Evolutionary conservation across 2,113 vertebrate genomes (phyloP).

Genomic region (Corythaeola cristata): DNA sequence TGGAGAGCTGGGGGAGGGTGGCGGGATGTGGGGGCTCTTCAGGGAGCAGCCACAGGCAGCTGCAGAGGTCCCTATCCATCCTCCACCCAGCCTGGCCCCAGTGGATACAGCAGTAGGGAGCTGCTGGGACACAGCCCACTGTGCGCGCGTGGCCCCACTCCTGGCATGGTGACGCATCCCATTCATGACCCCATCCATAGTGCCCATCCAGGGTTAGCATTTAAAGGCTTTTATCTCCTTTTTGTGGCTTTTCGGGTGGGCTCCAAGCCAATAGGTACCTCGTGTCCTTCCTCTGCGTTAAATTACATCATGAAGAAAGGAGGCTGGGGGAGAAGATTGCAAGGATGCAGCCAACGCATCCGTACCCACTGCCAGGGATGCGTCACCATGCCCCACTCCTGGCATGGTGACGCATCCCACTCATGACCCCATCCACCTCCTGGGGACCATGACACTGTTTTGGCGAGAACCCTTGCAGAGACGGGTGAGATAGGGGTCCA

Average conservation of each 20-base stretch:
- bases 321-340: background rate
- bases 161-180: background rate
- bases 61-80: background rate
- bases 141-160: background rate
- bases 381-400: background rate
- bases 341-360: background rate
- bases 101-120: background rate
- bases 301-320: background rate
- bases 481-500: background rate
- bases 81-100: background rate
- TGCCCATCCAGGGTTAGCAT: constrained; percentile 27
- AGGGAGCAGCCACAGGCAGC: background rate
- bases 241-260: constrained; percentile 26
- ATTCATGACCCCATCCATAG: no score
- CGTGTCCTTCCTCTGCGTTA: background rate
- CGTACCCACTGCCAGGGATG: fast-evolving
- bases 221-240: constrained; percentile 57
- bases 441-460: background rate
- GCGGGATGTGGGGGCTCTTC: background rate
- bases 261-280: constrained; percentile 38
- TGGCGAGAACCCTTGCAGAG: background rate
- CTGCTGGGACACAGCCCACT: background rate
- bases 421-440: background rate
- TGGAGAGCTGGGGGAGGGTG: background rate
- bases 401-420: fast-evolving